These are phyloP conservation scores for Cercocebus atys DNA, from an alignment of 2,113 vertebrate genomes.

Conservation along the genomic window DNA sequence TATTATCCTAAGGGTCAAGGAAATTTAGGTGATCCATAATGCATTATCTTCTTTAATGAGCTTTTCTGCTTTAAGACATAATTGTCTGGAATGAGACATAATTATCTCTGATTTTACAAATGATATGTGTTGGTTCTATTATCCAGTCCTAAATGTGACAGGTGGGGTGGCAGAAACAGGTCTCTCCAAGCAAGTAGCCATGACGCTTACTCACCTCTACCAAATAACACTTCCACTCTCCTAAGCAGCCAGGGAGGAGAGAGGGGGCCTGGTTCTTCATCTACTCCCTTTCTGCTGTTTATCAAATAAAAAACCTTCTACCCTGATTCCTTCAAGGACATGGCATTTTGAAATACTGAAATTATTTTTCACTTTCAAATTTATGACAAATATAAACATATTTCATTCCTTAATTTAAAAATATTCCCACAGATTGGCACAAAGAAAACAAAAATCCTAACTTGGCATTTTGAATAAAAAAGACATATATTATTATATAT, in stretches of 20 bases:
- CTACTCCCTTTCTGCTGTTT: no score
- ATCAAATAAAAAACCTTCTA: no score
- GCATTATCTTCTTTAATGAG: neutral
- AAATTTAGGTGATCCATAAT: neutral
- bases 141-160: neutral
- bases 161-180: neutral
- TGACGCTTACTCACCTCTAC: neutral
- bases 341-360: neutral
- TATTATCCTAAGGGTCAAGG: neutral
- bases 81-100: neutral
- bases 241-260: neutral
- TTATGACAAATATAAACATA: neutral
- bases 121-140: neutral
- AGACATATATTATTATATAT: neutral
- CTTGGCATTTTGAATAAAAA: neutral
- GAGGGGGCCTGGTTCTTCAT: accelerated
- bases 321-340: neutral
- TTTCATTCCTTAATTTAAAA: neutral
- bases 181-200: neutral
- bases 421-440: neutral
- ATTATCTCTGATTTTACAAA: neutral
- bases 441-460: neutral
- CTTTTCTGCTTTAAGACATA: neutral
- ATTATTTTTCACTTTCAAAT: neutral
- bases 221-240: neutral